These are phyloP conservation scores for Stomatorhinus ivindoensis DNA, from an alignment of 2,113 vertebrate species.

Conservation along the genomic window DNA sequence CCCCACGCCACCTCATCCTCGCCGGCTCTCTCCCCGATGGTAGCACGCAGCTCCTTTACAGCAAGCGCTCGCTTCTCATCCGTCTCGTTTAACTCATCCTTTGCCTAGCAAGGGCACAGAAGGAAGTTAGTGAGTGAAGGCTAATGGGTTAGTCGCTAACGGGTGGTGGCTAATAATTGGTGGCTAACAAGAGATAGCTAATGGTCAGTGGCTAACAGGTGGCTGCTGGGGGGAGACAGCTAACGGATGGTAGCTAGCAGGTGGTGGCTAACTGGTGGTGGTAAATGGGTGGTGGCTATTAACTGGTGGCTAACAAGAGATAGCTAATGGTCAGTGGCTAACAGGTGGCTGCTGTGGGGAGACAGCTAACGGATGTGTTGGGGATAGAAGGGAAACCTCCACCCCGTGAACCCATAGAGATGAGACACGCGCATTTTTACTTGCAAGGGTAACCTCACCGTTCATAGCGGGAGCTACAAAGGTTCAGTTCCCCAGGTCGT, in stretches of 20 bases:
- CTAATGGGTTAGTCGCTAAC: neutral
- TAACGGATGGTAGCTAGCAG: neutral
- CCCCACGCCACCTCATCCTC: conserved; percentile 70
- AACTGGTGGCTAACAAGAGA: too few species aligned
- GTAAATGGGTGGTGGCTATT: too few species aligned
- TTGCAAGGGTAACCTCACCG: too few species aligned
- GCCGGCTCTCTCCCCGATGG: conserved; percentile 68
- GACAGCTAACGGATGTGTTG: too few species aligned
- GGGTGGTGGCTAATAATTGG: neutral
- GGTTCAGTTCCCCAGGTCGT: too few species aligned
- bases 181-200: neutral
- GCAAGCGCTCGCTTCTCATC: conserved; percentile 70
- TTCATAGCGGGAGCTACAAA: too few species aligned
- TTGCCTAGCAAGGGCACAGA: conserved; percentile 64
- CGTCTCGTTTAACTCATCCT: conserved; percentile 88
- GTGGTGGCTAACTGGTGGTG: neutral
- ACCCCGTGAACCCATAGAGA: too few species aligned
- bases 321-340: neutral
- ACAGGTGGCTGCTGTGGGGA: neutral
- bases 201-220: neutral
- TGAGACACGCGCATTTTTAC: too few species aligned
- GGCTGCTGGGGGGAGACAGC: neutral
- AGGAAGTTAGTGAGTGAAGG: neutral
- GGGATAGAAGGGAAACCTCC: too few species aligned
- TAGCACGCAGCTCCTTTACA: conserved; percentile 68